Evolutionary conservation across 2,113 vertebrate genomes (phyloP).

Genomic region (Misgurnus anguillicaudatus): DNA sequence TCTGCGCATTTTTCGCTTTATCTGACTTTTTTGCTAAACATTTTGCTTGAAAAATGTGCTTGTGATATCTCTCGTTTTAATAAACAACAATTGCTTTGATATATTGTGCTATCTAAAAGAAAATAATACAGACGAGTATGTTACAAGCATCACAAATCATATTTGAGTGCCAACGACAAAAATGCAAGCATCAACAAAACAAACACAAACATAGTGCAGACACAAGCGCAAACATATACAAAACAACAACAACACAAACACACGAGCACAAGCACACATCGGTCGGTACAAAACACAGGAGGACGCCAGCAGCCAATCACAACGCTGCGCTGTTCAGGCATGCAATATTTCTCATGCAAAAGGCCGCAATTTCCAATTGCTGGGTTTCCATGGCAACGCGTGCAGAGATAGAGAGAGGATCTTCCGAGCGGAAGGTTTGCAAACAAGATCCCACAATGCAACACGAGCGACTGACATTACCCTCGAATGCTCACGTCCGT

Average conservation of each 20-base stretch:
- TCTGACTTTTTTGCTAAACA: too few relatives aligned
- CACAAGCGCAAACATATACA: not conserved
- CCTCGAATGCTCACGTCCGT: slow-evolving; percentile 57
- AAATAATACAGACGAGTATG: too few relatives aligned
- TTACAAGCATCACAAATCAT: too few relatives aligned
- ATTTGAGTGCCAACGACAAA: too few relatives aligned
- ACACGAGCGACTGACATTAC: slow-evolving; percentile 71
- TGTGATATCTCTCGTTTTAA: too few relatives aligned
- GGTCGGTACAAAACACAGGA: slow-evolving; percentile 58
- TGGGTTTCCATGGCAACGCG: slow-evolving; percentile 87
- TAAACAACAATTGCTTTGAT: too few relatives aligned
- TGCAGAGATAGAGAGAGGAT: slow-evolving; percentile 72
- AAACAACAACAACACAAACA: slow-evolving; percentile 32
- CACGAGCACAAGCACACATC: slow-evolving; percentile 55
- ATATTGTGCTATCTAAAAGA: too few relatives aligned
- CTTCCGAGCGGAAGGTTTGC: slow-evolving; percentile 84
- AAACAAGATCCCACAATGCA: slow-evolving; percentile 94
- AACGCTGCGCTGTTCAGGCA: slow-evolving; percentile 63
- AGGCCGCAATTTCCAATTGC: slow-evolving; percentile 78
- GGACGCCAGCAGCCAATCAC: slow-evolving; percentile 42
- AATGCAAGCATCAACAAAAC: too few relatives aligned
- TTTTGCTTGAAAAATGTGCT: too few relatives aligned
- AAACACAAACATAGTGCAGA: not conserved
- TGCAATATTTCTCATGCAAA: slow-evolving; percentile 86
- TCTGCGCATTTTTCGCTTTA: too few relatives aligned